phyloP scores from a whole-genome alignment of 2,113 vertebrate genomes.

The Pseudorectes ferrugineus region DNA sequence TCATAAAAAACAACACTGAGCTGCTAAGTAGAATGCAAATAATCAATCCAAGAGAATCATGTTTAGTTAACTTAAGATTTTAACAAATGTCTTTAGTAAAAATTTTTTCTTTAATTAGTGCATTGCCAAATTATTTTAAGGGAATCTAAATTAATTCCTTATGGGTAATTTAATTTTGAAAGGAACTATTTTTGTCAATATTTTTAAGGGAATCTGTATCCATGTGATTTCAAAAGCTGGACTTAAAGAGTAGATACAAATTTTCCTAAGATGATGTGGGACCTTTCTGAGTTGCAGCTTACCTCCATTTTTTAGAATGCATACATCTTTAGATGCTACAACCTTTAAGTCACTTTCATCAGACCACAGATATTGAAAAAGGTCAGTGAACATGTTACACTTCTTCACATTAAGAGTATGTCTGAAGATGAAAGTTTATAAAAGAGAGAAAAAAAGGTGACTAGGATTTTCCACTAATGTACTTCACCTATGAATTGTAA shows the following conservation, averaged over 20 bases:
- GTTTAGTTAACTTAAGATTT: background rate
- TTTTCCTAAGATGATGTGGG: background rate
- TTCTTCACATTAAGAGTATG: background rate
- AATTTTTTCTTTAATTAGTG: background rate
- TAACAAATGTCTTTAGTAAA: background rate
- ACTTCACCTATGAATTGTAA: background rate
- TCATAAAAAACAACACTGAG: background rate
- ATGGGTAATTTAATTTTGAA: background rate
- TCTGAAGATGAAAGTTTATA: background rate
- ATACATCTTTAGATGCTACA: background rate
- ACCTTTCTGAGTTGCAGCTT: background rate
- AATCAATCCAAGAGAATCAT: background rate
- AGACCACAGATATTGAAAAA: background rate
- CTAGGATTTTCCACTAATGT: background rate
- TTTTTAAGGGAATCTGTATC: background rate
- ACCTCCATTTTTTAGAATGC: background rate
- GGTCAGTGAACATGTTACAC: background rate
- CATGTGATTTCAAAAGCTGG: background rate
- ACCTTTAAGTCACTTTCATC: background rate
- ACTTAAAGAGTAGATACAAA: background rate
- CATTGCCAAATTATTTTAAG: background rate
- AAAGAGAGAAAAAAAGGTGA: background rate
- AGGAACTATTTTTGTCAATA: background rate
- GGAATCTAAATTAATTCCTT: slow-evolving; percentile 35
- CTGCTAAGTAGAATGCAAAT: background rate